Conservation (phyloP, 2,113 vertebrate species). For the Paradoxurus hermaphroditus region DNA sequence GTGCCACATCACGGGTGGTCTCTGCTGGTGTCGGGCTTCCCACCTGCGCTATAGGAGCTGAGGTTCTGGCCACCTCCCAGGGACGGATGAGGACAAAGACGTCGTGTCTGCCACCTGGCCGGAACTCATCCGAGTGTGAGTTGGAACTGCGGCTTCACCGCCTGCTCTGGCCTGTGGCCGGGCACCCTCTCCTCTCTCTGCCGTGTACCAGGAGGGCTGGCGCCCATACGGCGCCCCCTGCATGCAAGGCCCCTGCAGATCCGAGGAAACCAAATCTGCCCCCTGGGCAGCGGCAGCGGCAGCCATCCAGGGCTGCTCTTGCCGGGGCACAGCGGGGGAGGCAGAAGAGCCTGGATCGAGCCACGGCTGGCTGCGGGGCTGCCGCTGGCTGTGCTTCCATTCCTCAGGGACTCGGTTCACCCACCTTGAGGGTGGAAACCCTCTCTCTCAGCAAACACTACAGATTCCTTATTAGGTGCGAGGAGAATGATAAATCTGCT, state of each 20-base stretch:
- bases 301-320: not conserved
- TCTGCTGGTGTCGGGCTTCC: not conserved
- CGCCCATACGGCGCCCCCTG: not conserved
- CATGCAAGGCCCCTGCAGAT: not conserved
- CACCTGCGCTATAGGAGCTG: not conserved
- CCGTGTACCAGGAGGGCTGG: not conserved
- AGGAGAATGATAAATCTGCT: not conserved
- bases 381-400: not conserved
- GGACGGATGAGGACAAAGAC: not conserved
- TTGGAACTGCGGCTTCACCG: not conserved
- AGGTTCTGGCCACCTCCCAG: not conserved
- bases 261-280: not conserved
- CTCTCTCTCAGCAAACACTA: not conserved
- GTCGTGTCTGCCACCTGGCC: not conserved
- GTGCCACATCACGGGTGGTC: not conserved
- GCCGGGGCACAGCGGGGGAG: accelerated
- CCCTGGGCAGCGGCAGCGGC: not conserved
- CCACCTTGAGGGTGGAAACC: not conserved
- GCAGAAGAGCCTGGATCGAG: not conserved
- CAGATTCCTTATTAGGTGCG: not conserved
- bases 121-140: not conserved
- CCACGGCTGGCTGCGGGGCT: not conserved
- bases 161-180: not conserved
- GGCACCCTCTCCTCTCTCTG: not conserved
- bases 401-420: not conserved